Percentiles rank a stretch among this genome's conserved stretches.
phyloP scores from a whole-genome alignment of 2,797 vertebrate species.

The Rhinatrema bivittatum region DNA sequence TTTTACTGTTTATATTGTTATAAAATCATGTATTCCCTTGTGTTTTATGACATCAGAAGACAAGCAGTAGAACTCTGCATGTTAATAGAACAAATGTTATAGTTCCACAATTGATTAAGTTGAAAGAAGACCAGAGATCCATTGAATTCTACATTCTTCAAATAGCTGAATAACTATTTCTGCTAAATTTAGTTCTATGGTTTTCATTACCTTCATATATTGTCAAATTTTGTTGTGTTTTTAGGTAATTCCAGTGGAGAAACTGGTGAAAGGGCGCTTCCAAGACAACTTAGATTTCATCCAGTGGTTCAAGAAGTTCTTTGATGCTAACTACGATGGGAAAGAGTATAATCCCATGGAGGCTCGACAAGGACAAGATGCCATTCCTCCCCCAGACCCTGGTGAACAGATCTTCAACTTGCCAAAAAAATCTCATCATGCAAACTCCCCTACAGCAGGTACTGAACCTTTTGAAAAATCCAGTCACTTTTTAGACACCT shows the following conservation, averaged over 20 bases:
- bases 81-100: no score
- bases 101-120: no score
- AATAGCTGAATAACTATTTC: no score
- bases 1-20: no score
- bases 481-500: neutral
- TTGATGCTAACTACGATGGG: constrained; percentile 96
- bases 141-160: no score
- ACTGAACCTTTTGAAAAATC: neutral
- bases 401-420: constrained; percentile 99
- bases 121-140: no score
- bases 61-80: no score
- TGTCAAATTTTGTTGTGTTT: neutral
- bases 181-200: no score
- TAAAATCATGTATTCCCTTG: no score
- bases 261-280: constrained; percentile 96
- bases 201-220: neutral
- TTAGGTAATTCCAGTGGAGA: constrained; percentile 97
- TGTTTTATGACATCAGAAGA: no score
- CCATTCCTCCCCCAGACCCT: constrained; percentile 91
- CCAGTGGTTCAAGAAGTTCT: constrained; percentile 99
- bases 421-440: constrained; percentile 94
- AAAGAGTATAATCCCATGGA: constrained; percentile 95
- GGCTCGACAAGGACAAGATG: constrained; percentile 95
- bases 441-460: constrained; percentile 97
- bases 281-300: constrained; percentile 99